These are phyloP conservation scores for Morone saxatilis DNA, from an alignment of 2,113 vertebrate species.

Conservation along the genomic window DNA sequence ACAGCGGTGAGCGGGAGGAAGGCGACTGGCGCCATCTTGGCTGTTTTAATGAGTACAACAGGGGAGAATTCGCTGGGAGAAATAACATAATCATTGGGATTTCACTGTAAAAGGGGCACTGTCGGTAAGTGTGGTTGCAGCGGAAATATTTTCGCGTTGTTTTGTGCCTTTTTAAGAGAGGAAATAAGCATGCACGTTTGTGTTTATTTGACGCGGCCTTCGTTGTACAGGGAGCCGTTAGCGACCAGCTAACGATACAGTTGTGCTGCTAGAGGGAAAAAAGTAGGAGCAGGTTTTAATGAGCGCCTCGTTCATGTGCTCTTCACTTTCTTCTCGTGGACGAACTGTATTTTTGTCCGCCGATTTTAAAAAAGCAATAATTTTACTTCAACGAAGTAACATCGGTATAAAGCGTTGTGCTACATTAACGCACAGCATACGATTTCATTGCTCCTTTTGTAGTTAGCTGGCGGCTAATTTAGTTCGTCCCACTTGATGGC, in stretches of 20 bases:
- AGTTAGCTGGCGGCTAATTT: constrained; percentile 72
- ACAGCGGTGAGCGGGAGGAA: constrained; percentile 84
- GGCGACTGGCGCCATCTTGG: constrained; percentile 87
- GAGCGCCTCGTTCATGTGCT: not conserved
- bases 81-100: constrained; percentile 74
- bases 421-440: not conserved
- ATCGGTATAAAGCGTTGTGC: not conserved
- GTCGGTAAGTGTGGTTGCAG: constrained; percentile 70
- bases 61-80: constrained; percentile 78
- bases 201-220: constrained; percentile 67
- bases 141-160: not conserved
- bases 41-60: constrained; percentile 86
- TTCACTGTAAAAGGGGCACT: constrained; percentile 44
- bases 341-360: fast-evolving
- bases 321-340: not conserved
- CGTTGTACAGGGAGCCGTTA: constrained; percentile 60
- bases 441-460: constrained; percentile 40
- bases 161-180: not conserved
- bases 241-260: constrained; percentile 64
- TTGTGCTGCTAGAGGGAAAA: constrained; percentile 38
- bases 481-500: constrained; percentile 71
- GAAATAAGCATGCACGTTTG: constrained; percentile 38
- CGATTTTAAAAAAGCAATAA: not conserved
- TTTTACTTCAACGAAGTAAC: not conserved
- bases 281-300: constrained; percentile 44